Evolutionary conservation across 2,888 invertebrate genomes (phyloP).

Genomic region (Yponomeuta evonymella): DNA sequence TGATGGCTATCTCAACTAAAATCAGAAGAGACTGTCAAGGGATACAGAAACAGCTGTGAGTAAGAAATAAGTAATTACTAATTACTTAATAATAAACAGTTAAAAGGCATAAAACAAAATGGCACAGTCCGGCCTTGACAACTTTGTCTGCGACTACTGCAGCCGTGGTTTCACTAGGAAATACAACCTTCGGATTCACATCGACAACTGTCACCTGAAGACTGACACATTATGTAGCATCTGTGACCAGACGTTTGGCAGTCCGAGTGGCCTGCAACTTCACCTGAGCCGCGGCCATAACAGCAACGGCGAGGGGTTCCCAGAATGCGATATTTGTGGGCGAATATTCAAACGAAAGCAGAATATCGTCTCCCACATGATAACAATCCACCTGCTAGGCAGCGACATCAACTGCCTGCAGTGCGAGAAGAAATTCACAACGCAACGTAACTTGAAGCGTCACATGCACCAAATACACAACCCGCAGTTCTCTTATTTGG

Average conservation of each 20-base stretch:
- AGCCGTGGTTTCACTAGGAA: slow-evolving; percentile 52
- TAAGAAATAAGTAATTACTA: too few relatives aligned
- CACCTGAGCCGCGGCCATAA: slow-evolving; percentile 54
- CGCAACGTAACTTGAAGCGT: slow-evolving; percentile 48
- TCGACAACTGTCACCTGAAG: slow-evolving; percentile 54
- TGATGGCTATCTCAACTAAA: too few relatives aligned
- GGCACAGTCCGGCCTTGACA: slow-evolving; percentile 4
- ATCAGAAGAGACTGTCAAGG: too few relatives aligned
- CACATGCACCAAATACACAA: slow-evolving; percentile 52
- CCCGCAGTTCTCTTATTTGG: slow-evolving; percentile 41
- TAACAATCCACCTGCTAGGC: slow-evolving; percentile 49
- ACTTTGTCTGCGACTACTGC: slow-evolving; percentile 49
- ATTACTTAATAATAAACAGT: too few relatives aligned
- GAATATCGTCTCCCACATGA: slow-evolving; percentile 59
- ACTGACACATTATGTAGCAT: slow-evolving; percentile 44
- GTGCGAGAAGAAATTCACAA: slow-evolving; percentile 49
- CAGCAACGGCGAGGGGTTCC: slow-evolving; percentile 39
- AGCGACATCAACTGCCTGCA: slow-evolving; percentile 39
- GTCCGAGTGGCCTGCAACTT: slow-evolving; percentile 42
- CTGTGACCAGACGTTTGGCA: slow-evolving; percentile 48
- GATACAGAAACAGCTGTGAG: too few relatives aligned
- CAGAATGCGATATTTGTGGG: slow-evolving; percentile 60
- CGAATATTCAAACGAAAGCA: slow-evolving; percentile 56
- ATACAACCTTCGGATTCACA: slow-evolving; percentile 55
- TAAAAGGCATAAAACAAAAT: neutral